Conservation (phyloP, 1,140 invertebrate genomes). For the Neomicropteryx cornuta region DNA sequence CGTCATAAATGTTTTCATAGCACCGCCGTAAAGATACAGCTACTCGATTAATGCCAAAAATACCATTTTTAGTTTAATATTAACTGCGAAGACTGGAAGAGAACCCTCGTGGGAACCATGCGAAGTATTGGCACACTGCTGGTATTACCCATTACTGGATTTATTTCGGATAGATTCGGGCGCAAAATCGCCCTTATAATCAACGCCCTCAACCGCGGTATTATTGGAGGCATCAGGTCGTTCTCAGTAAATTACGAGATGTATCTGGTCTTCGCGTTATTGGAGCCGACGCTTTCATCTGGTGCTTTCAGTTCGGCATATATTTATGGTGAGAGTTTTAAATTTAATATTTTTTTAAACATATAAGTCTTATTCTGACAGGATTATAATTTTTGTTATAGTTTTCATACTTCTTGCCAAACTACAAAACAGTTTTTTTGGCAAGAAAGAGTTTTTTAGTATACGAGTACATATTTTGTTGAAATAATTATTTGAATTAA, state of each 20-base stretch:
- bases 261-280: slow-evolving; percentile 50
- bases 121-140: slow-evolving; percentile 30
- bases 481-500: no score
- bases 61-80: no score
- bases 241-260: slow-evolving; percentile 53
- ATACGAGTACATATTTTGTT: slow-evolving; percentile 34
- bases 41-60: no score
- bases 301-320: slow-evolving; percentile 32
- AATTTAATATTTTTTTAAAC: slow-evolving; percentile 1
- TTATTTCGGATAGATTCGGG: slow-evolving; percentile 52
- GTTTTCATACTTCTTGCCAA: slow-evolving; percentile 25
- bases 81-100: slow-evolving; percentile 44
- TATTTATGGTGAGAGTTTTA: slow-evolving; percentile 24
- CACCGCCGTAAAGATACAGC: no score
- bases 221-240: slow-evolving; percentile 49
- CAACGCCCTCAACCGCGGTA: slow-evolving; percentile 35
- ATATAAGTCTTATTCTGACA: background rate
- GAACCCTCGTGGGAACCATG: slow-evolving; percentile 48
- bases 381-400: background rate
- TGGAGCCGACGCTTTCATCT: slow-evolving; percentile 43
- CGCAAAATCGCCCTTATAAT: slow-evolving; percentile 47
- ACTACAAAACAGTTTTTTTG: no score
- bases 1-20: no score
- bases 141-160: slow-evolving; percentile 52
- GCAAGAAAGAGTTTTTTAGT: no score